phyloP scores from a whole-genome alignment of 2,888 invertebrate species.

The Caenorhabditis virilis region DNA sequence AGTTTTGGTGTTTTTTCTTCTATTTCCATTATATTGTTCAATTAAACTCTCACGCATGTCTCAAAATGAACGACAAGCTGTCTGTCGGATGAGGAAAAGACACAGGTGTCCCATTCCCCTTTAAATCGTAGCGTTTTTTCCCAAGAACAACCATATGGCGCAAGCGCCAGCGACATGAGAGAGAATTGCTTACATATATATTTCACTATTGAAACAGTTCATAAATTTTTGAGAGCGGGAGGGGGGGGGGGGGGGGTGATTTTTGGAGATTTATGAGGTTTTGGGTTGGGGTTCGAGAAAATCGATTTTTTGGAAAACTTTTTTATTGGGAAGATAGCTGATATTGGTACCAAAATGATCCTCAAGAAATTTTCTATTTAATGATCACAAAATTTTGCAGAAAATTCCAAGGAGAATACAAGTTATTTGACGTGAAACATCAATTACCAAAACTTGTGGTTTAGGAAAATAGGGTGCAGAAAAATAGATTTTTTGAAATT shows the following conservation, averaged over 20 bases:
- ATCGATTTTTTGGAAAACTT: no score
- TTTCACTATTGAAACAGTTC: no score
- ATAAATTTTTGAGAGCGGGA: not conserved
- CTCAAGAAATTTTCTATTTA: no score
- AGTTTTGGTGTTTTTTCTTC: conserved; percentile 21
- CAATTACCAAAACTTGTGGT: no score
- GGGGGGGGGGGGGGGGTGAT: not conserved
- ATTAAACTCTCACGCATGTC: conserved; percentile 41
- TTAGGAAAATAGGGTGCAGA: no score
- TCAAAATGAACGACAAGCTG: conserved; percentile 41
- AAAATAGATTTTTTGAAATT: no score
- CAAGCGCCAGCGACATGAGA: conserved; percentile 23
- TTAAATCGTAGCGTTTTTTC: not conserved
- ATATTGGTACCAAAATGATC: no score
- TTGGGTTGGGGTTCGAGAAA: not conserved
- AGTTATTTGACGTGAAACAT: no score
- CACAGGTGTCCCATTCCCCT: conserved; percentile 22
- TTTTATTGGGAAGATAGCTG: no score
- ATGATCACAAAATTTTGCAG: no score
- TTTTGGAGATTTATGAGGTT: conserved; percentile 2
- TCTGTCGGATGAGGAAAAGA: conserved; percentile 2
- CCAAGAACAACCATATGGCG: conserved; percentile 27
- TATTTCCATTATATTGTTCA: not conserved
- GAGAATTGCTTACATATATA: no score
- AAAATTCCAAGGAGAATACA: no score